Conservation (phyloP, 2,888 invertebrate species). For the Dyspetes luteomarginatus region DNA sequence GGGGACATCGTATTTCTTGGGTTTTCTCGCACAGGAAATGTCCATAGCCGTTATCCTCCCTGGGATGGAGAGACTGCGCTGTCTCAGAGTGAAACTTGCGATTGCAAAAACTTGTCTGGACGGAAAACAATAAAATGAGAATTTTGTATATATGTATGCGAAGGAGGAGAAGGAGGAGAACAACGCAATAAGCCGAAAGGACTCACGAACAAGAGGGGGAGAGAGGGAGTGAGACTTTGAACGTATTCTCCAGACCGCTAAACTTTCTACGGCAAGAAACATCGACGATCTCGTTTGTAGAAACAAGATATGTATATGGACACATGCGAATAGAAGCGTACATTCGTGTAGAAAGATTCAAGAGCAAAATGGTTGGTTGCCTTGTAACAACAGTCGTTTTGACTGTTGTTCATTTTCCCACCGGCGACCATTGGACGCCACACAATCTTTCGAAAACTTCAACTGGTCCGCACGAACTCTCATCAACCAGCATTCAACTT, state of each 20-base stretch:
- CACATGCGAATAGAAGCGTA: slow-evolving; percentile 19
- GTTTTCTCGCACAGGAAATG: slow-evolving; percentile 67
- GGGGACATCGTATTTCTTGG: slow-evolving; percentile 63
- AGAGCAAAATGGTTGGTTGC: neutral
- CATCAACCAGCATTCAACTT: too few relatives aligned
- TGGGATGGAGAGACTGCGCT: slow-evolving; percentile 53
- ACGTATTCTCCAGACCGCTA: slow-evolving; percentile 32
- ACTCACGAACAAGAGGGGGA: slow-evolving; percentile 28
- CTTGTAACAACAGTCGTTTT: neutral
- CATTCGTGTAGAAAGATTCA: neutral
- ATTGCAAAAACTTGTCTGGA: slow-evolving; percentile 78
- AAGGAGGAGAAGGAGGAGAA: slow-evolving; percentile 18
- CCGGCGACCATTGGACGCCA: neutral
- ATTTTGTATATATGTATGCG: slow-evolving; percentile 56
- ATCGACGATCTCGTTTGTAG: slow-evolving; percentile 18
- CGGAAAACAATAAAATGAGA: slow-evolving; percentile 69
- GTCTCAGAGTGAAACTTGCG: slow-evolving; percentile 70
- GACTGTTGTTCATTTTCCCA: neutral
- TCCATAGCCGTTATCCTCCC: slow-evolving; percentile 67
- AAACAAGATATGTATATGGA: neutral
- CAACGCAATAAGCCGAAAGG: slow-evolving; percentile 15
- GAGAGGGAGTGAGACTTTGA: slow-evolving; percentile 44
- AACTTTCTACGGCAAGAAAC: slow-evolving; percentile 45
- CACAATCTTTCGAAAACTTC: too few relatives aligned
- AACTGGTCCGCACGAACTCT: too few relatives aligned